phyloP scores from a whole-genome alignment of 2,113 vertebrate genomes.

The Glaucomys volans region DNA sequence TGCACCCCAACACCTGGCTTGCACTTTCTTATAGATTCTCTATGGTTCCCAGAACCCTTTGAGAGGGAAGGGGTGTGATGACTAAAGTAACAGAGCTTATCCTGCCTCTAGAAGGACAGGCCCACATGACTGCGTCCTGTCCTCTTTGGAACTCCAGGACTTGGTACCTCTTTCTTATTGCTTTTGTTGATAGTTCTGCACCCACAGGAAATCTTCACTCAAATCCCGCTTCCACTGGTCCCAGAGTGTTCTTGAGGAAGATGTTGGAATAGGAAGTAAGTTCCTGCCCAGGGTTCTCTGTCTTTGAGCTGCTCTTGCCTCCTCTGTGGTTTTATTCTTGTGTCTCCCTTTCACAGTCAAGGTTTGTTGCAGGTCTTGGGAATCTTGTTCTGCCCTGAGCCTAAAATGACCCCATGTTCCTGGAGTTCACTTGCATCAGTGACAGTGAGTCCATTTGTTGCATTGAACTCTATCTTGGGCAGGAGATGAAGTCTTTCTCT shows the following conservation, averaged over 20 bases:
- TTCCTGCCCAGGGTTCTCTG: neutral
- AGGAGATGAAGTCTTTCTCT: neutral
- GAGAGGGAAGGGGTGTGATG: too few species aligned
- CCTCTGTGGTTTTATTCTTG: neutral
- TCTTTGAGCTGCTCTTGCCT: neutral
- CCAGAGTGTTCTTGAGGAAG: neutral
- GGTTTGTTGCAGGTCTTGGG: neutral
- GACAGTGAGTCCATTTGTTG: neutral
- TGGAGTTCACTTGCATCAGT: too few species aligned
- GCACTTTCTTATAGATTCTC: neutral
- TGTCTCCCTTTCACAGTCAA: neutral
- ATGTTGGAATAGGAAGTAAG: too few species aligned
- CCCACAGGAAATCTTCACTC: neutral
- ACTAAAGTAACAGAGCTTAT: neutral
- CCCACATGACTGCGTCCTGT: too few species aligned
- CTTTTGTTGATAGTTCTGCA: neutral
- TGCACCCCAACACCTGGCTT: too few species aligned
- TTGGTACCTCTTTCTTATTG: too few species aligned
- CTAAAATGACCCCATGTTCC: neutral
- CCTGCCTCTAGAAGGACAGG: neutral
- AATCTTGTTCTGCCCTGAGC: neutral
- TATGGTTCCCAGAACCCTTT: fast-evolving
- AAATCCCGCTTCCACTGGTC: neutral
- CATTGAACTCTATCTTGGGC: neutral
- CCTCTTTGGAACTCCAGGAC: neutral